phyloP scores from a whole-genome alignment of 1,140 invertebrate species.

The Zophobas morio region DNA sequence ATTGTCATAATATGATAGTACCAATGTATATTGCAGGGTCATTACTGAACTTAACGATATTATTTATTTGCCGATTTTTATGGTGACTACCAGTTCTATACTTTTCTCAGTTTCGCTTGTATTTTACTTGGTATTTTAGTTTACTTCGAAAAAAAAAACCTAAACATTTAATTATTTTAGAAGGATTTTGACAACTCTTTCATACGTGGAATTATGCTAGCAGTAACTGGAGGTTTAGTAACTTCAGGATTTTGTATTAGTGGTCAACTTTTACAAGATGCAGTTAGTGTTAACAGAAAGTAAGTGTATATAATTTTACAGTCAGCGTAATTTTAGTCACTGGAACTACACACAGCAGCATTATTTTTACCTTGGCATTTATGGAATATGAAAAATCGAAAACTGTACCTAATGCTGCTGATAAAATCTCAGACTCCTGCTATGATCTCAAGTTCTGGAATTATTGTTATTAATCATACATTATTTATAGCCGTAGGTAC shows the following conservation, averaged over 20 bases:
- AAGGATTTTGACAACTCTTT: conserved; percentile 20
- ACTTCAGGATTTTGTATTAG: conserved; percentile 14
- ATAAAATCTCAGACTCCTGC: background rate
- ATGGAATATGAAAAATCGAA: background rate
- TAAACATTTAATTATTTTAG: conserved; percentile 2
- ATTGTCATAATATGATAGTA: background rate
- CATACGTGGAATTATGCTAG: conserved; percentile 5
- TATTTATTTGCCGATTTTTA: conserved; percentile 17
- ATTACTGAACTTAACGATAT: conserved; percentile 1
- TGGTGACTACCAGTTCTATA: background rate
- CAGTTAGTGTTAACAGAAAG: background rate
- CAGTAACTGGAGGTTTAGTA: conserved; percentile 2
- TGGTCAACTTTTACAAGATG: conserved; percentile 21
- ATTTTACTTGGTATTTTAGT: conserved; percentile 18
- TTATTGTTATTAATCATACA: background rate
- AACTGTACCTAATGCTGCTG: background rate
- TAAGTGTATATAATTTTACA: background rate
- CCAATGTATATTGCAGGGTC: background rate
- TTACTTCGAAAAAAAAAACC: background rate
- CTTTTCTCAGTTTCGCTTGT: background rate
- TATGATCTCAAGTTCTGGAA: background rate
- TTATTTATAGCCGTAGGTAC: background rate
- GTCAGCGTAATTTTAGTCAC: background rate
- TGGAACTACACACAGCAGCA: background rate
- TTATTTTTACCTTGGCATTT: background rate